These are phyloP conservation scores for Scomber japonicus DNA, from an alignment of 2,113 vertebrate genomes.

Conservation along the genomic window DNA sequence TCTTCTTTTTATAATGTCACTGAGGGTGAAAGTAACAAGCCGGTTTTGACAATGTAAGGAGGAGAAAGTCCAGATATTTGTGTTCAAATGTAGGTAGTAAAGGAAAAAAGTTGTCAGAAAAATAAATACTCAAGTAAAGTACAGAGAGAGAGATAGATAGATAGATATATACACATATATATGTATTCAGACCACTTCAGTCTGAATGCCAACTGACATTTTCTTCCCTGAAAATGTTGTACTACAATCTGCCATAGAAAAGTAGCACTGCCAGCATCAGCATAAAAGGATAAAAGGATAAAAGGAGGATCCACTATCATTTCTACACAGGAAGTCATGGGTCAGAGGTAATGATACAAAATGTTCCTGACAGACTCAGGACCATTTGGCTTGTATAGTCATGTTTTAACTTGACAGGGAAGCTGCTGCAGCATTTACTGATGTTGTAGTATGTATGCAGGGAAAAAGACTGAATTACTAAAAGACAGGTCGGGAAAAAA, in stretches of 20 bases:
- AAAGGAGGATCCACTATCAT: not conserved
- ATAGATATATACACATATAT: not conserved
- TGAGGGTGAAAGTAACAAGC: too few species aligned
- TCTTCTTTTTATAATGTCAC: too few species aligned
- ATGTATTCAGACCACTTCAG: not conserved
- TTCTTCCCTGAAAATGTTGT: not conserved
- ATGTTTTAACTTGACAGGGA: not conserved
- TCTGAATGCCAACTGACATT: not conserved
- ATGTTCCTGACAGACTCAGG: not conserved
- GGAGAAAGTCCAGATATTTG: too few species aligned
- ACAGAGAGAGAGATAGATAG: too few species aligned
- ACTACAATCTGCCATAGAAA: not conserved
- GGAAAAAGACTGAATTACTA: not conserved
- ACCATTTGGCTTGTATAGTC: not conserved
- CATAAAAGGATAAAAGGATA: not conserved
- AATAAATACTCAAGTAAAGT: not conserved
- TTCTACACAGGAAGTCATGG: not conserved
- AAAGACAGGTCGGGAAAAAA: not conserved
- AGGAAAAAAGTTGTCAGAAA: too few species aligned
- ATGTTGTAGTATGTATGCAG: not conserved
- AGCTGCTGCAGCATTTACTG: not conserved
- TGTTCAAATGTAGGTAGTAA: too few species aligned
- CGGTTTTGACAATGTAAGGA: too few species aligned
- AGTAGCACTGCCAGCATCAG: not conserved
- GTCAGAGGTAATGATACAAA: not conserved